phyloP scores from a whole-genome alignment of 1,140 invertebrate species.

The Apis florea region DNA sequence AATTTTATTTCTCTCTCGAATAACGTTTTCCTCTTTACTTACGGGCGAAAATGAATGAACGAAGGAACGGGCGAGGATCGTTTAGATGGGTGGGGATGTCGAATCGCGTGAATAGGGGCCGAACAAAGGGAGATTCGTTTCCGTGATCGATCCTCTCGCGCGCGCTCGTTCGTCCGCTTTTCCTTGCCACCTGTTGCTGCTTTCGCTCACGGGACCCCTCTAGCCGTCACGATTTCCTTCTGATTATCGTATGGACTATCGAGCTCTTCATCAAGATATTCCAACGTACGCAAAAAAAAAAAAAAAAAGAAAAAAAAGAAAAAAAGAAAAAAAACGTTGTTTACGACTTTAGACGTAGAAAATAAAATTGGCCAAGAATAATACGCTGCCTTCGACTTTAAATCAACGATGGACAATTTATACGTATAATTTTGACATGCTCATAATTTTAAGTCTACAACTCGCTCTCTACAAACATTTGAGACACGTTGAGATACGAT shows the following conservation, averaged over 20 bases:
- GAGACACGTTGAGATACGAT: too few species aligned
- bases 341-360: too few species aligned
- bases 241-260: neutral
- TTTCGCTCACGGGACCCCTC: slow-evolving; percentile 24
- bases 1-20: neutral
- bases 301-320: too few species aligned
- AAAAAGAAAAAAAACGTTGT: too few species aligned
- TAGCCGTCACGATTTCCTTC: slow-evolving; percentile 21
- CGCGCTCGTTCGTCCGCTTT: slow-evolving; percentile 26
- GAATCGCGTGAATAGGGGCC: neutral
- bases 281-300: neutral
- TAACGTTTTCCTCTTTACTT: neutral
- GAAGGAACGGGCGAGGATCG: too few species aligned
- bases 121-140: neutral
- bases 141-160: slow-evolving; percentile 7
- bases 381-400: too few species aligned
- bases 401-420: too few species aligned
- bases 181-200: slow-evolving; percentile 54
- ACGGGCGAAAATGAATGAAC: neutral
- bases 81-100: neutral
- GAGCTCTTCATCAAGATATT: neutral
- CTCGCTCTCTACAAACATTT: too few species aligned
- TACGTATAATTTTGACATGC: too few species aligned
- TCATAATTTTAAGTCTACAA: too few species aligned
- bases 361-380: too few species aligned